These are phyloP conservation scores for Falcunculus frontatus DNA, from an alignment of 2,113 vertebrate genomes.

Conservation along the genomic window DNA sequence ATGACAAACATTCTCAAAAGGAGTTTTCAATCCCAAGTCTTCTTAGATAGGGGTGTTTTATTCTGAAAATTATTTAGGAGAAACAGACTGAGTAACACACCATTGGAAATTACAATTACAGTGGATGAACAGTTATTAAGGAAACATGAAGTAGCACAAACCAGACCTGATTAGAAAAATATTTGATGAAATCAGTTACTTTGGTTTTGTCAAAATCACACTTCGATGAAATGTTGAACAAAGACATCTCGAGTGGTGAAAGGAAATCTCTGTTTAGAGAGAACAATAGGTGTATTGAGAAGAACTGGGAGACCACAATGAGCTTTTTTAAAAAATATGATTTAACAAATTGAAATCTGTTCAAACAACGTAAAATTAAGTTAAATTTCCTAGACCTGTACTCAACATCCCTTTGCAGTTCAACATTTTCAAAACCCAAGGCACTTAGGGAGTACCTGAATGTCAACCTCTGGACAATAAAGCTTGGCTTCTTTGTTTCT, in stretches of 20 bases:
- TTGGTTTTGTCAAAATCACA: not conserved
- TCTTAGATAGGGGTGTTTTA: not conserved
- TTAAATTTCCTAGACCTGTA: not conserved
- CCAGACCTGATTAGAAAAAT: not conserved
- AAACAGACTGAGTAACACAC: not conserved
- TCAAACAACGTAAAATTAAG: not conserved
- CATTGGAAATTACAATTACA: fast-evolving
- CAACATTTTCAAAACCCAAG: not conserved
- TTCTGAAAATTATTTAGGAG: not conserved
- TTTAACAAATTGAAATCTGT: not conserved
- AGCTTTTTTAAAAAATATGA: not conserved
- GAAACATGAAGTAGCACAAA: not conserved
- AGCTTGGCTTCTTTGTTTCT: not conserved
- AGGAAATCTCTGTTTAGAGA: not conserved
- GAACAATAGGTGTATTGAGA: not conserved
- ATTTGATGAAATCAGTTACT: not conserved
- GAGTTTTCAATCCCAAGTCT: not conserved
- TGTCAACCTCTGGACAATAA: not conserved
- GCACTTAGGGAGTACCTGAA: not conserved
- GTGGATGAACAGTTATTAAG: not conserved
- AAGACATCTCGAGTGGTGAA: not conserved
- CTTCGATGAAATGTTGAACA: not conserved
- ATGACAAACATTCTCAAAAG: not conserved
- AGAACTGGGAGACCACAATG: not conserved
- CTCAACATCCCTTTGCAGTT: not conserved